Base-by-base conservation (phyloP, 1,140 invertebrate species). In the Brachionus koreanus region DNA sequence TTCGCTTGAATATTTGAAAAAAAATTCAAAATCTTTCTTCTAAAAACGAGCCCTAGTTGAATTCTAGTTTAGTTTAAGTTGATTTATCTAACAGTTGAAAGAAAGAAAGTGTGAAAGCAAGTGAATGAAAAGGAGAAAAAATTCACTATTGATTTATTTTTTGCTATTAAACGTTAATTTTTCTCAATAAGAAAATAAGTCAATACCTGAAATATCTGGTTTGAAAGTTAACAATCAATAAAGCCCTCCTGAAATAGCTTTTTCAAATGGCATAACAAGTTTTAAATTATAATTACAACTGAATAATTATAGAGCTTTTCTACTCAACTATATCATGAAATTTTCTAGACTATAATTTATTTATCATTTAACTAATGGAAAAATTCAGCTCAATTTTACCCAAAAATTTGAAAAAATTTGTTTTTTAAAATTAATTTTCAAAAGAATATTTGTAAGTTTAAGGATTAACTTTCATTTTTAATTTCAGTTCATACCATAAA, bases 201-300 rank as follows among this genome's bases (percentile, higher is more conserved):
- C 49, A 57, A 57, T 57, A 57, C 49, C 49, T 57, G 49, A 57
- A 57, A 57, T 19, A 57, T 57, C 19, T 57, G 19, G 49, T 19
- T 57, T 23, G 19, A 57, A 57, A 57, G 49, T 25, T 25, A 57
- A 57, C 49, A 57, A 57, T 57, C 49, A 57, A 57, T 57, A 57
- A 57, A 57, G 9, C n/a, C 49, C 49, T 57, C 49, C 49, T 23
- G 6, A 29, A 29, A 23, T 57, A 57, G 9, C 19, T 57, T 19
- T 57, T 57, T 23, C n/a, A 57, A 57, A 57, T 57, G 49, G 49
- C 49, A 57, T 57, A 57, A 57, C 49, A 57, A 57, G 49, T 57
- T 57, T 57, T 57, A 57, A 25, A 57, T 57, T 57, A 57, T 57
- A 57, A 57, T 57, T 23, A 57, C 19, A 57, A 57, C n/a, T 57